Base-by-base conservation (phyloP, 2,888 invertebrate species). In the Drosophila anomalata region DNA sequence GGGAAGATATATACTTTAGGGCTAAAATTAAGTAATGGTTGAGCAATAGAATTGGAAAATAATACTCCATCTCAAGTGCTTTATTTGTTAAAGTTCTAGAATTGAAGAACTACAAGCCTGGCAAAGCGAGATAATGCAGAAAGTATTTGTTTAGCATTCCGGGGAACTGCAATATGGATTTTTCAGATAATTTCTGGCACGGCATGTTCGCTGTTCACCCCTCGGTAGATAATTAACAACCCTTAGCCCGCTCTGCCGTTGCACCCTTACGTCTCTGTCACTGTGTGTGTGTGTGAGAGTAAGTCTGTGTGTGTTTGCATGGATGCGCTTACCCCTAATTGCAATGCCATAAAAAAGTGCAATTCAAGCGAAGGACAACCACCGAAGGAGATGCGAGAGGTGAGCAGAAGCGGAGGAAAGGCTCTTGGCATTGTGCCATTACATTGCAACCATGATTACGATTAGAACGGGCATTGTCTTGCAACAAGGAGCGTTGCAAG, bases 351-450 rank as follows among this genome's bases (percentile, higher is more conserved):
- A 88, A 90, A 88, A 88, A 87, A 79, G 60, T 87, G 86, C 87
- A 81, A 88, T 89, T 87, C 75, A 73, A 78, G 48, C 82, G 88
- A 90, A 90, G 90, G 90, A 90, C 89, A 87, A 81, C 60, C 74
- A 75, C 48, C 48, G 67, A 29, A 71, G 74, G 69, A 61, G 65
- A 44, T 39, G 42, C 31, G 51, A 53, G 60, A 68, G 58, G 39
- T 20, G 54, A 29, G 42, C 29, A 17, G 44, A 52, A 44, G 36
- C 51, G 14, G 14, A 47, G 61, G 75, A 73, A 63, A 63, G 58
- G 63, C 68, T 68, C 73, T 56, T 73, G 63, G 76, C 57, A 65
- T 73, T 79, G 69, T 65, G 60, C 61, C 73, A 75, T 80, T 79
- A 80, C 80, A 75, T 75, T 78, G 68, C 78, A 79, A 66, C 72